Evolutionary conservation across 1,140 invertebrate genomes (phyloP).

Genomic region (Archivesica marissinica): DNA sequence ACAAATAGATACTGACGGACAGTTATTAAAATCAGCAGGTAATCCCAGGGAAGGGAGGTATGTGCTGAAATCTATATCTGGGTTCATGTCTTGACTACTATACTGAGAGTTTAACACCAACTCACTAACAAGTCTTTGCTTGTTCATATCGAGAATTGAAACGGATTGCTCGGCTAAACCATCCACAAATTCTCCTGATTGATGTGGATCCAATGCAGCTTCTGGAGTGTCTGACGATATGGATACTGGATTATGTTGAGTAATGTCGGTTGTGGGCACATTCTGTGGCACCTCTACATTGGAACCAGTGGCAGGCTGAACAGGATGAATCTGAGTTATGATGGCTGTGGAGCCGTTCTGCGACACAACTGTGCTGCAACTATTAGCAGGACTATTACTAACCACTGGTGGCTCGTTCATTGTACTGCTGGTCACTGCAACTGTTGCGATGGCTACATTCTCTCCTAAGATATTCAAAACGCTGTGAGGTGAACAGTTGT

Average conservation of each 20-base stretch:
- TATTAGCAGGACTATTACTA: too few relatives aligned
- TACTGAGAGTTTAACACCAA: slow-evolving; percentile 20
- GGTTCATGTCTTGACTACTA: not conserved
- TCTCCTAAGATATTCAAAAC: not conserved
- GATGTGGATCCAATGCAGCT: too few relatives aligned
- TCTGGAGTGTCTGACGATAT: not conserved
- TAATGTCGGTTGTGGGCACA: not conserved
- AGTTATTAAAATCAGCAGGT: not conserved
- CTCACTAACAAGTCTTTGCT: not conserved
- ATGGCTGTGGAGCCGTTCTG: too few relatives aligned
- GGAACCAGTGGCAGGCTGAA: not conserved
- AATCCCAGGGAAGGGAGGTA: not conserved
- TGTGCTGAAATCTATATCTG: slow-evolving; percentile 12
- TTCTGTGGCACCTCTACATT: not conserved
- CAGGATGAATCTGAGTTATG: not conserved
- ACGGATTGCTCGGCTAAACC: not conserved
- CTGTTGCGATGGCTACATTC: not conserved
- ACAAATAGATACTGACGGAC: not conserved
- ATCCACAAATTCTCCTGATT: not conserved
- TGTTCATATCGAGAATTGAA: slow-evolving; percentile 12
- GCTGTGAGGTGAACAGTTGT: not conserved
- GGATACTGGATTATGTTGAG: not conserved
- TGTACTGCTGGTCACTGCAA: not conserved
- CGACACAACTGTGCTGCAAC: too few relatives aligned
- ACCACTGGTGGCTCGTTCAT: too few relatives aligned